Evolutionary conservation across 2,797 vertebrate species (phyloP).

Genomic region (Brachymystax lenok): DNA sequence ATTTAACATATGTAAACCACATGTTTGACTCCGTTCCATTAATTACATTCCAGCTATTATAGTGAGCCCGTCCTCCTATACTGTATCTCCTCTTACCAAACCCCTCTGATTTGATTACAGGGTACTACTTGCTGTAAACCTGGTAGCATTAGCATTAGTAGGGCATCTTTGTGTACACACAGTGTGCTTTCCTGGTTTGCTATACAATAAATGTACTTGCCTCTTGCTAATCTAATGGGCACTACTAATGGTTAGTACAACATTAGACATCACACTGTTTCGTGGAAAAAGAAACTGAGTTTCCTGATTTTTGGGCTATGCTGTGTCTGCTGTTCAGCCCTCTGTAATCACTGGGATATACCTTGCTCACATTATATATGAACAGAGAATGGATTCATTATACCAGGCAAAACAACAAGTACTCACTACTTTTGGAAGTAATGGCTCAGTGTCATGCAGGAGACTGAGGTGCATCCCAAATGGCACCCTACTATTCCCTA

Average conservation of each 20-base stretch:
- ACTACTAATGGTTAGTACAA: background rate
- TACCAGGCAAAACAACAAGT: background rate
- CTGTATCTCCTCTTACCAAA: too few relatives aligned
- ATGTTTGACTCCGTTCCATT: too few relatives aligned
- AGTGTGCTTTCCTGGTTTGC: background rate
- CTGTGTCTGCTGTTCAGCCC: background rate
- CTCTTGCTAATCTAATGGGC: background rate
- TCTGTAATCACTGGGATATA: background rate
- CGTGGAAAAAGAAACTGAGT: background rate
- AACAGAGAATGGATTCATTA: background rate
- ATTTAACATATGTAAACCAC: too few relatives aligned
- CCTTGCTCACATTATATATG: background rate
- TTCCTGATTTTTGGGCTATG: background rate
- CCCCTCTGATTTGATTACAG: background rate
- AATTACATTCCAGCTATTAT: background rate
- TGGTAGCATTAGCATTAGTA: background rate
- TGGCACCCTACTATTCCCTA: background rate
- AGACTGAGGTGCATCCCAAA: slow-evolving; percentile 1
- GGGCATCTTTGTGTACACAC: background rate
- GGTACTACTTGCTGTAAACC: background rate
- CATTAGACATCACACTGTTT: background rate
- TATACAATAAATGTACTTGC: background rate
- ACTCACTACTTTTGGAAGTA: background rate
- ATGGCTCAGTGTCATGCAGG: background rate
- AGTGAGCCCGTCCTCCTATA: too few relatives aligned